A percentile compares a stretch with the other conserved stretches of the same genome.
phyloP scores from a whole-genome alignment of 2,888 invertebrate species.

The Heliconius charithonia region DNA sequence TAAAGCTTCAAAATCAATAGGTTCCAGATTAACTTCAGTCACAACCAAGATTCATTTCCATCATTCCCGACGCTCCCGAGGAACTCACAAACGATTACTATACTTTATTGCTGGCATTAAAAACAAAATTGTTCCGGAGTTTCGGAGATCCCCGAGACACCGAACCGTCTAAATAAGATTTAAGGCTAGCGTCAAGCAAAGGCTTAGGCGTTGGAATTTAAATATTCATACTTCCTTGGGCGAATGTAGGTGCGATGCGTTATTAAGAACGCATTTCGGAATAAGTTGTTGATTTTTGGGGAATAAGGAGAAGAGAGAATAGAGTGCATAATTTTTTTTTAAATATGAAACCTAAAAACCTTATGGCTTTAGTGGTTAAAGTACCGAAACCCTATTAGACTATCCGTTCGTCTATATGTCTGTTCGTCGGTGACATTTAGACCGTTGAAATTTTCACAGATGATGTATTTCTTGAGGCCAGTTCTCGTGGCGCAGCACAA shows the following conservation, averaged over 20 bases:
- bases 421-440: too few species aligned
- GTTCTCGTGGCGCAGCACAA: too few species aligned
- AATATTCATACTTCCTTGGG: conserved; percentile 17
- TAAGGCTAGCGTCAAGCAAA: conserved; percentile 20
- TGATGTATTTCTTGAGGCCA: too few species aligned
- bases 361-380: too few species aligned
- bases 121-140: conserved; percentile 40
- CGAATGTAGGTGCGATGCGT: neutral
- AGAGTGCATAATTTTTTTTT: too few species aligned
- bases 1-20: conserved; percentile 20
- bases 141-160: conserved; percentile 17
- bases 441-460: too few species aligned
- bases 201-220: conserved; percentile 21
- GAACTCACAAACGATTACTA: conserved; percentile 34
- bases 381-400: too few species aligned
- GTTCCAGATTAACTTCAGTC: conserved; percentile 28
- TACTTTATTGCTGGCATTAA: conserved; percentile 42
- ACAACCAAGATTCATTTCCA: conserved; percentile 26
- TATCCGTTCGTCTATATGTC: too few species aligned
- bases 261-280: neutral
- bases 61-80: conserved; percentile 30
- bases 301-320: neutral
- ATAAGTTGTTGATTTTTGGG: neutral
- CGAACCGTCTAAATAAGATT: conserved; percentile 20
- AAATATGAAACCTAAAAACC: too few species aligned